Evolutionary conservation across 2,113 vertebrate species (phyloP).

Genomic region (Aythya baeri): DNA sequence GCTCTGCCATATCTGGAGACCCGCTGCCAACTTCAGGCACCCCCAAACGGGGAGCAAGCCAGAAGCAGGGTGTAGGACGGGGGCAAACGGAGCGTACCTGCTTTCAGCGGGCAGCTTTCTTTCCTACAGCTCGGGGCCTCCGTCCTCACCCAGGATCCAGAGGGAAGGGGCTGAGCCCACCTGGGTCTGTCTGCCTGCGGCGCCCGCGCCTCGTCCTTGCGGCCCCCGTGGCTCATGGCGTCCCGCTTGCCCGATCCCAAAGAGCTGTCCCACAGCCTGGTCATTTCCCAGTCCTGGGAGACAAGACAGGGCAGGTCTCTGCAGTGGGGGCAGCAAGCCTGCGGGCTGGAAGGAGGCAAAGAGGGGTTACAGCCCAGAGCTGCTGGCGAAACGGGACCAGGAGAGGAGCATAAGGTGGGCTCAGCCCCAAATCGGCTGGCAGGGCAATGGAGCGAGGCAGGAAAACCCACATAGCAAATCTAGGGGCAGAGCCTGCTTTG

Average conservation of each 20-base stretch:
- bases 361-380: background rate
- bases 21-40: background rate
- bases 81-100: conserved; percentile 54
- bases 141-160: conserved; percentile 49
- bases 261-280: conserved; percentile 34
- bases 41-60: background rate
- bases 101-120: conserved; percentile 35
- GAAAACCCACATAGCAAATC: background rate
- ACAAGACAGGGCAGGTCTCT: conserved; percentile 9
- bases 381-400: background rate
- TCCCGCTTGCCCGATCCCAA: conserved; percentile 18
- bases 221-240: conserved; percentile 58
- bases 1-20: background rate
- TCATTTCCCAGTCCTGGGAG: conserved; percentile 69
- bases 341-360: background rate
- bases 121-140: conserved; percentile 23
- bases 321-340: background rate
- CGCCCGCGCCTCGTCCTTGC: conserved; percentile 47
- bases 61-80: background rate
- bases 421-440: background rate
- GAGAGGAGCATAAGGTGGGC: background rate
- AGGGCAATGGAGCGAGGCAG: background rate
- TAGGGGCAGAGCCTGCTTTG: background rate
- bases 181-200: conserved; percentile 43
- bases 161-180: conserved; percentile 33